Base-by-base conservation (phyloP, 64 coral and sea anemone species). In the Exaiptasia diaphana region DNA sequence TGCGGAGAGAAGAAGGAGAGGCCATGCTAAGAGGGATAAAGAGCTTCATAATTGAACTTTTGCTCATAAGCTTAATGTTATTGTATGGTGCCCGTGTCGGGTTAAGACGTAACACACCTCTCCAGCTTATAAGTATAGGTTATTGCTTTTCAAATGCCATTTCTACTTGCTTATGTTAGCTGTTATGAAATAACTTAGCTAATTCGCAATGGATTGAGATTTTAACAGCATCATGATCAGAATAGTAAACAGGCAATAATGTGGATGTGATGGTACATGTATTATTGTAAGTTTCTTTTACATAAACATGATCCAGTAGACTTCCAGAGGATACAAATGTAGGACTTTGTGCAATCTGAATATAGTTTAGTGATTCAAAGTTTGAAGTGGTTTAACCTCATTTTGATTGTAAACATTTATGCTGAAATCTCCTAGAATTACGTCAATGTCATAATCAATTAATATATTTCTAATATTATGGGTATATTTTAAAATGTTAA, bases 271-370 rank as follows among this genome's bases (percentile, higher is more conserved):
- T n/a, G n/a, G n/a, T n/a, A n/a, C n/a, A n/a, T n/a, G n/a, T 28
- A 49, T 21, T 35, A 7, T 44, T 46, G 28, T 46, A 10, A 21
- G 42, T 38, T 50, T 38, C n/a, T 46, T 79, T 62, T 17, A 78
- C 57, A 78, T 78, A 78, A 17, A 78, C 53, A 36, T 78, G 75
- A 59, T 58, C 75, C 57, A 78, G 43, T 22, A 79, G 60, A 62
- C 18, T 79, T 14, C 76, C 76, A 59, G 76, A 49, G 55, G 76
- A 59, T 11, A 61, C 28, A 79, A 79, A 79, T 42, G 76, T 61
- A 35, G 54, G 37, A 79, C 46, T 59, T 62, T 79, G 50, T 21
- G 28, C 25, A 79, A 79, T 61, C 41, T 79, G 76, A 13, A 37
- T 79, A 44, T 79, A 62, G 33, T 3, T 44, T 55, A 28, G 56